These are phyloP conservation scores for Trachelipus rathkii DNA, from an alignment of 1,140 invertebrate species.

Conservation along the genomic window DNA sequence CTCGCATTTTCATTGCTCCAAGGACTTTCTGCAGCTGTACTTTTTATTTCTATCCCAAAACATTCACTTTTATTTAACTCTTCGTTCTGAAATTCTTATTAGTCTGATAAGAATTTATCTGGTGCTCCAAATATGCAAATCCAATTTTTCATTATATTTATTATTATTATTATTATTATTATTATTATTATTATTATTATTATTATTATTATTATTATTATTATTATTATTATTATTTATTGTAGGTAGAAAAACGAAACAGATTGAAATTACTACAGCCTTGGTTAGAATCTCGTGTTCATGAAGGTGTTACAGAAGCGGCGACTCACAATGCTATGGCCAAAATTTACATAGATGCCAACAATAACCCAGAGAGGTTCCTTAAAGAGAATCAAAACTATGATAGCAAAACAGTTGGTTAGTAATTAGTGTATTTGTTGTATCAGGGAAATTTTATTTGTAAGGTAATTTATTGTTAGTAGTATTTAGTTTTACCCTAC, in stretches of 20 bases:
- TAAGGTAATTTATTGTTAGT: too few species aligned
- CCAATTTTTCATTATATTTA: too few species aligned
- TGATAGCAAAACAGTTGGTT: slow-evolving; percentile 63
- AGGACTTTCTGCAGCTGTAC: too few species aligned
- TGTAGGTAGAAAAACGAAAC: slow-evolving; percentile 90
- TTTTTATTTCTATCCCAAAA: too few species aligned
- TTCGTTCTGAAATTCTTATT: too few species aligned
- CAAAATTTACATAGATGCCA: slow-evolving; percentile 99
- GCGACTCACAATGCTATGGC: slow-evolving; percentile 98
- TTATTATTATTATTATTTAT: background rate
- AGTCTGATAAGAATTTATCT: too few species aligned
- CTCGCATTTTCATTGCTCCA: too few species aligned
- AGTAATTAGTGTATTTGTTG: background rate
- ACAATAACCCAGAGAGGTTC: slow-evolving; percentile 98
- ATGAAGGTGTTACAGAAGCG: slow-evolving; percentile 94
- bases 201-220: background rate
- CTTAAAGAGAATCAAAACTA: slow-evolving; percentile 90
- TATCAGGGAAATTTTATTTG: too few species aligned
- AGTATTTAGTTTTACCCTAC: too few species aligned
- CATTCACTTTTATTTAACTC: too few species aligned
- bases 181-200: background rate
- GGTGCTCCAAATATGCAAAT: too few species aligned
- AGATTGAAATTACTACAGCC: slow-evolving; percentile 86
- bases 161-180: too few species aligned
- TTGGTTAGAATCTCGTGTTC: slow-evolving; percentile 94